Conservation (phyloP, 2,888 invertebrate genomes). For the Cordylochernes scorpioides region DNA sequence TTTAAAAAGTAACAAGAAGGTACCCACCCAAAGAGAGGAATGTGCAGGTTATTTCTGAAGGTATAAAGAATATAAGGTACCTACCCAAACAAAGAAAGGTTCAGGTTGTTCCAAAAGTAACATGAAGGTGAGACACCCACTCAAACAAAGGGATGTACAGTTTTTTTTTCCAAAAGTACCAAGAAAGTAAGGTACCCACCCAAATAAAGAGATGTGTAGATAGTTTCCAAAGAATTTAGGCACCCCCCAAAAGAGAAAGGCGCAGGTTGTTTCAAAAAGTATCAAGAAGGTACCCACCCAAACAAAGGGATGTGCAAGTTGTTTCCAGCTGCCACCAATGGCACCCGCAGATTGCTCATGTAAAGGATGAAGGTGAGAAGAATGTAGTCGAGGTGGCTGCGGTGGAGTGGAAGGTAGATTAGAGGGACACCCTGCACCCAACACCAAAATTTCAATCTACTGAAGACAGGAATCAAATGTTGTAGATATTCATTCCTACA, state of each 20-base stretch:
- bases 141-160: no score
- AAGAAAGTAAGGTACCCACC: not conserved
- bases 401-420: conserved; percentile 56
- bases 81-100: no score
- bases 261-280: conserved; percentile 65
- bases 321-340: conserved; percentile 65
- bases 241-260: conserved; percentile 65
- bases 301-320: conserved; percentile 79
- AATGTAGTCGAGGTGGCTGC: conserved; percentile 82
- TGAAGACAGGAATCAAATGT: not conserved
- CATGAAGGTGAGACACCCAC: no score
- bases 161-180: not conserved
- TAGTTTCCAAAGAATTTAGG: not conserved
- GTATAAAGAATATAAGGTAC: no score
- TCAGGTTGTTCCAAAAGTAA: no score
- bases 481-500: not conserved
- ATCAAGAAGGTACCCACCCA: conserved; percentile 30
- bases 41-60: no score
- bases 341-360: conserved; percentile 53
- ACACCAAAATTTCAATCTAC: not conserved
- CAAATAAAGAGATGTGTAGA: not conserved
- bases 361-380: conserved; percentile 66
- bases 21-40: no score
- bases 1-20: no score
- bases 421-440: conserved; percentile 28